Percentiles rank a stretch among this genome's conserved stretches.
These are phyloP conservation scores for Pasiphila rectangulata DNA, from an alignment of 2,888 invertebrate species.

Conservation along the genomic window DNA sequence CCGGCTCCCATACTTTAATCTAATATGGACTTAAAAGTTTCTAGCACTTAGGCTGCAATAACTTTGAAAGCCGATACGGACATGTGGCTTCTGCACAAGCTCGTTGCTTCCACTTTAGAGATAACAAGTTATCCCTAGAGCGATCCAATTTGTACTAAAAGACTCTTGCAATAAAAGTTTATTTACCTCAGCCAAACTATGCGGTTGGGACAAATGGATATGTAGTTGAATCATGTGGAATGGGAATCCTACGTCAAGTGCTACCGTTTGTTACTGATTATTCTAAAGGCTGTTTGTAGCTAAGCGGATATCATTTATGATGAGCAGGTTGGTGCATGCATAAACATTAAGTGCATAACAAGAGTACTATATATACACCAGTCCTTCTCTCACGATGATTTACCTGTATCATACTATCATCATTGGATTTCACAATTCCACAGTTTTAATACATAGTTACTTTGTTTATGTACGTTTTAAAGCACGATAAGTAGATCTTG, in stretches of 20 bases:
- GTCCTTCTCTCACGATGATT: too few relatives aligned
- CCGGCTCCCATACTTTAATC: conserved; percentile 36
- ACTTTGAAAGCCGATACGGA: conserved; percentile 38
- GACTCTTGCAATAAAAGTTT: conserved; percentile 21
- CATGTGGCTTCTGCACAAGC: conserved; percentile 43
- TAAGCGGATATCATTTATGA: conserved; percentile 24
- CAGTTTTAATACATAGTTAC: too few relatives aligned
- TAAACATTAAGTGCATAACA: background rate
- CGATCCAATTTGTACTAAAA: conserved; percentile 35
- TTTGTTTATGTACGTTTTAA: too few relatives aligned
- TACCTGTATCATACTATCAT: too few relatives aligned
- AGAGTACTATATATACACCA: too few relatives aligned
- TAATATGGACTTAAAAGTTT: conserved; percentile 52
- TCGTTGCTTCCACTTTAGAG: conserved; percentile 33
- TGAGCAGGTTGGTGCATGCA: too few relatives aligned
- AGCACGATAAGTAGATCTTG: too few relatives aligned
- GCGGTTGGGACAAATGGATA: conserved; percentile 24
- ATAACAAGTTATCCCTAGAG: conserved; percentile 36
- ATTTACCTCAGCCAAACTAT: conserved; percentile 16
- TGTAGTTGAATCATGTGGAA: conserved; percentile 44
- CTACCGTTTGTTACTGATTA: conserved; percentile 47
- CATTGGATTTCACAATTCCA: too few relatives aligned
- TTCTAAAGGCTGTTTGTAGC: conserved; percentile 37
- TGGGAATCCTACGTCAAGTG: conserved; percentile 50
- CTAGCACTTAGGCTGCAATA: conserved; percentile 44